A percentile compares a stretch with the other conserved stretches of the same genome.
These are phyloP conservation scores for Drosophila trichaetosa DNA, from an alignment of 2,888 invertebrate genomes.

Conservation along the genomic window DNA sequence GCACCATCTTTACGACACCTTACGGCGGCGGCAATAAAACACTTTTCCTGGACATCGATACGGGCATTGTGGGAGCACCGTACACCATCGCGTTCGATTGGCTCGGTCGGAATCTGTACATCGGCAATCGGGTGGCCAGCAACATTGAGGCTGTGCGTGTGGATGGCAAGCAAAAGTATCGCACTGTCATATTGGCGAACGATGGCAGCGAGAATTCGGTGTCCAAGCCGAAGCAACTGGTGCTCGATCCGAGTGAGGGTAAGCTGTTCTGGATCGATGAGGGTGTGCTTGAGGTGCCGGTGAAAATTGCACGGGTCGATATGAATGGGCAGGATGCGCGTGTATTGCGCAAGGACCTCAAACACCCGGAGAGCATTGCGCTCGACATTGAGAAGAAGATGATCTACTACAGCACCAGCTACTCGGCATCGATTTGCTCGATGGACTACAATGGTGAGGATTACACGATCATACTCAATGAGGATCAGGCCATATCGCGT, in stretches of 20 bases:
- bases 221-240: constrained; percentile 94
- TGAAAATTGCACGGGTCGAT: constrained; percentile 95
- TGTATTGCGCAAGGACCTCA: constrained; percentile 89
- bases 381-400: constrained; percentile 93
- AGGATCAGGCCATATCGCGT: constrained; percentile 89
- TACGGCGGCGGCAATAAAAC: constrained; percentile 94
- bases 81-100: constrained; percentile 98
- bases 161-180: constrained; percentile 93
- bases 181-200: constrained; percentile 94
- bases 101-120: constrained; percentile 97
- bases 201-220: constrained; percentile 94
- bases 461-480: constrained; percentile 88
- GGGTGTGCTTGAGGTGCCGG: constrained; percentile 94
- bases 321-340: constrained; percentile 95
- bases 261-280: constrained; percentile 98
- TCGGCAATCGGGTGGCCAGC: constrained; percentile 95
- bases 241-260: constrained; percentile 96
- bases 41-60: constrained; percentile 91
- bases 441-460: constrained; percentile 91
- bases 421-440: constrained; percentile 89
- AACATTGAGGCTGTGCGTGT: constrained; percentile 95
- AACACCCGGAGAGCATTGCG: constrained; percentile 92
- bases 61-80: constrained; percentile 95
- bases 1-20: constrained; percentile 93
- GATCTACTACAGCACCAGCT: constrained; percentile 94